phyloP scores from a whole-genome alignment of 2,113 vertebrate genomes.

The Emberiza fucata region DNA sequence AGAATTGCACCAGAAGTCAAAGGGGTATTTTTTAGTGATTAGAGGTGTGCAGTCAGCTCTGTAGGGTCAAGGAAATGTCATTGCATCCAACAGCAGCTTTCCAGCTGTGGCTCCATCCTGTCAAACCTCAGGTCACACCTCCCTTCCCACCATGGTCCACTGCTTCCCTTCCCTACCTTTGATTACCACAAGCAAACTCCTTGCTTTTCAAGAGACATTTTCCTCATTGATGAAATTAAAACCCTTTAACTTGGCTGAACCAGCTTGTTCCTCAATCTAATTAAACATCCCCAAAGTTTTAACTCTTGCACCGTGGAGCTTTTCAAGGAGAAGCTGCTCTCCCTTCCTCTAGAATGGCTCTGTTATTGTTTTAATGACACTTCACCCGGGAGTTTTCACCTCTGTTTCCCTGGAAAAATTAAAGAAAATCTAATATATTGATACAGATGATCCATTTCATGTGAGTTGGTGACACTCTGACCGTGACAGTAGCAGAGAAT shows the following conservation, averaged over 20 bases:
- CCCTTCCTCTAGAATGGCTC: not conserved
- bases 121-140: not conserved
- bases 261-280: not conserved
- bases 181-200: not conserved
- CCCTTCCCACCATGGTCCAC: accelerated
- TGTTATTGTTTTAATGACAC: not conserved
- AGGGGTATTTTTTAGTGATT: not conserved
- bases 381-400: not conserved
- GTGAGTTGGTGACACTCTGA: not conserved
- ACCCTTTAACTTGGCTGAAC: not conserved
- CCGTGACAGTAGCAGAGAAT: not conserved
- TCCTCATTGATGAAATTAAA: not conserved
- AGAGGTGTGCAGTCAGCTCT: not conserved
- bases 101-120: not conserved
- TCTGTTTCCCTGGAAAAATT: constrained; percentile 23
- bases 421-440: constrained; percentile 15
- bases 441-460: constrained; percentile 11
- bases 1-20: not conserved
- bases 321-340: not conserved
- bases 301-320: not conserved
- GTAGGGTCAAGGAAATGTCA: not conserved
- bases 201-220: not conserved
- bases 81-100: not conserved
- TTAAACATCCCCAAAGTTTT: not conserved
- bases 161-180: not conserved